These are phyloP conservation scores for Cherax destructor DNA, from an alignment of 1,140 invertebrate species.

Conservation along the genomic window DNA sequence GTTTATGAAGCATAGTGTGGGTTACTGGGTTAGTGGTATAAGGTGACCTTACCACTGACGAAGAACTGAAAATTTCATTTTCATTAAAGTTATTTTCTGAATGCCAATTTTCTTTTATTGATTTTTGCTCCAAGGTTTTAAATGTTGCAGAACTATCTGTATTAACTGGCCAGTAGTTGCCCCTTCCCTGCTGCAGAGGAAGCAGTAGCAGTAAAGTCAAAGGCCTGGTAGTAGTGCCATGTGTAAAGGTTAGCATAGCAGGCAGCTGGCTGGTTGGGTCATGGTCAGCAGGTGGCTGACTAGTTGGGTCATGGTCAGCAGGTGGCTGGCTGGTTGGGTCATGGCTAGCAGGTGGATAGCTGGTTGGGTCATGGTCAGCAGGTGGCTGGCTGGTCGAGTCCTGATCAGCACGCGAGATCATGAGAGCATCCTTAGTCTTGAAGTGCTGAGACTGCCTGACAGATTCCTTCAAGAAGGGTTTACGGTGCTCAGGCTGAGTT, in stretches of 20 bases:
- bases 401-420: not conserved
- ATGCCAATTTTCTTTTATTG: not conserved
- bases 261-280: not conserved
- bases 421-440: not conserved
- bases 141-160: not conserved
- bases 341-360: not conserved
- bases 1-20: not conserved
- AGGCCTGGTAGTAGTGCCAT: constrained; percentile 2
- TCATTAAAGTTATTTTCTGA: not conserved
- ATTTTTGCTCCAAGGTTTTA: not conserved
- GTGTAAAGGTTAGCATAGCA: not conserved
- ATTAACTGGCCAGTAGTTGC: not conserved
- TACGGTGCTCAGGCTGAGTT: not conserved
- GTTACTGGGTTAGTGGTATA: not conserved
- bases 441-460: not conserved
- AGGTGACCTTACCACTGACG: not conserved
- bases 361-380: not conserved
- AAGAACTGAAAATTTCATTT: not conserved
- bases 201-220: not conserved
- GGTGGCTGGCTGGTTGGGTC: not conserved
- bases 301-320: not conserved
- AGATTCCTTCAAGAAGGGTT: not conserved
- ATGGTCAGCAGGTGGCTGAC: not conserved
- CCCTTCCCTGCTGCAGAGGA: not conserved
- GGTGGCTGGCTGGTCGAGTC: not conserved